These are phyloP conservation scores for Dynastes grantii DNA, from an alignment of 2,888 invertebrate genomes.

Conservation along the genomic window DNA sequence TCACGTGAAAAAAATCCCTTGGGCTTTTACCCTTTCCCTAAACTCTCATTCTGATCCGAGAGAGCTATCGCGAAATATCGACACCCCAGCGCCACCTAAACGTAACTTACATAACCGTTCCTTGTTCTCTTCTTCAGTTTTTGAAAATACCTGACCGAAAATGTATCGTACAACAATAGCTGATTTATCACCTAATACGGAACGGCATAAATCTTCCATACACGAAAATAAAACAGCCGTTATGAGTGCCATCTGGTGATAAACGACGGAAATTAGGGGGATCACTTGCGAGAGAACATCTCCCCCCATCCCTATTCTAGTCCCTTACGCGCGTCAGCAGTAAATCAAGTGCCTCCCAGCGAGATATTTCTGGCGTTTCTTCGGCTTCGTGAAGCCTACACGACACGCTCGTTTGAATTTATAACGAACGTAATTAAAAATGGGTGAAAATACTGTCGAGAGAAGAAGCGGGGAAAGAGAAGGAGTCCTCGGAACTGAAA, in stretches of 20 bases:
- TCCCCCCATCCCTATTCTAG: neutral
- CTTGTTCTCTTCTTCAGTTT: too few species aligned
- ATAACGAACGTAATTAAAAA: constrained; percentile 36
- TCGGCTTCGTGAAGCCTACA: neutral
- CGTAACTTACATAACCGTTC: too few species aligned
- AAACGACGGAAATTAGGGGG: constrained; percentile 26
- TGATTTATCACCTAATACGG: constrained; percentile 33
- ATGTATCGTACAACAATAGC: constrained; percentile 5
- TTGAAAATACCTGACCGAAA: constrained; percentile 14
- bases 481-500: too few species aligned
- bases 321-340: neutral
- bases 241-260: constrained; percentile 39
- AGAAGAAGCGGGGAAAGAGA: neutral
- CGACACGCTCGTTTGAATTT: constrained; percentile 24
- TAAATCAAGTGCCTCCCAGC: constrained; percentile 16
- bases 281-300: constrained; percentile 8
- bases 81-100: too few species aligned
- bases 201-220: constrained; percentile 13
- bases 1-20: too few species aligned
- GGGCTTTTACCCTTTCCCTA: too few species aligned
- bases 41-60: too few species aligned
- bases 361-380: constrained; percentile 19
- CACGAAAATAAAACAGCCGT: constrained; percentile 31
- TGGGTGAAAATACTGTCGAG: neutral
- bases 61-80: too few species aligned